phyloP scores from a whole-genome alignment of 1,140 invertebrate genomes.

The Magallana angulata region DNA sequence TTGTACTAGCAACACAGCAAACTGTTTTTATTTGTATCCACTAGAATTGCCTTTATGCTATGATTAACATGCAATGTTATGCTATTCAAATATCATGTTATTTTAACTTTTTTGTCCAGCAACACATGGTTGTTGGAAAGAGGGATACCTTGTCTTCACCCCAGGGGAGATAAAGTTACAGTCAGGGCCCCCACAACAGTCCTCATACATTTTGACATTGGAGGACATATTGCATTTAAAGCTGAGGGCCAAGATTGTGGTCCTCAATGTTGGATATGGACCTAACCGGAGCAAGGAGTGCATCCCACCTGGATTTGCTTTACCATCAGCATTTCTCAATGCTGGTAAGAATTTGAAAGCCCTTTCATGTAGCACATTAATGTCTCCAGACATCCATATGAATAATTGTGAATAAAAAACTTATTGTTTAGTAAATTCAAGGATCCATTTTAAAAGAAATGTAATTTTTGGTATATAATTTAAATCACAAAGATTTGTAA shows the following conservation, averaged over 20 bases:
- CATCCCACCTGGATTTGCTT: constrained; percentile 57
- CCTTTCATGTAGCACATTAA: too few species aligned
- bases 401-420: too few species aligned
- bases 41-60: too few species aligned
- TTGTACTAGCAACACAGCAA: too few species aligned
- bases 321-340: constrained; percentile 72
- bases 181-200: constrained; percentile 56
- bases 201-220: constrained; percentile 68
- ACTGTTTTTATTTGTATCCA: too few species aligned
- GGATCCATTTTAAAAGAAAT: too few species aligned
- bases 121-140: constrained; percentile 71
- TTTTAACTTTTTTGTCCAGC: constrained; percentile 52
- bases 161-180: constrained; percentile 63
- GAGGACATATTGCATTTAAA: constrained; percentile 70
- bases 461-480: too few species aligned
- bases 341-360: constrained; percentile 66
- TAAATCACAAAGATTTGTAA: not conserved
- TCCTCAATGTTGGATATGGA: constrained; percentile 69
- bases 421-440: too few species aligned
- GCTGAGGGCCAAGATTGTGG: constrained; percentile 73
- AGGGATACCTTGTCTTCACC: constrained; percentile 69
- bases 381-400: too few species aligned
- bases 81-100: too few species aligned
- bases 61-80: too few species aligned
- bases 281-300: constrained; percentile 55